Evolutionary conservation across 1,140 invertebrate species (phyloP), one percentile per base, ranked within the genome.

Genomic region (Neodiprion lecontei): DNA sequence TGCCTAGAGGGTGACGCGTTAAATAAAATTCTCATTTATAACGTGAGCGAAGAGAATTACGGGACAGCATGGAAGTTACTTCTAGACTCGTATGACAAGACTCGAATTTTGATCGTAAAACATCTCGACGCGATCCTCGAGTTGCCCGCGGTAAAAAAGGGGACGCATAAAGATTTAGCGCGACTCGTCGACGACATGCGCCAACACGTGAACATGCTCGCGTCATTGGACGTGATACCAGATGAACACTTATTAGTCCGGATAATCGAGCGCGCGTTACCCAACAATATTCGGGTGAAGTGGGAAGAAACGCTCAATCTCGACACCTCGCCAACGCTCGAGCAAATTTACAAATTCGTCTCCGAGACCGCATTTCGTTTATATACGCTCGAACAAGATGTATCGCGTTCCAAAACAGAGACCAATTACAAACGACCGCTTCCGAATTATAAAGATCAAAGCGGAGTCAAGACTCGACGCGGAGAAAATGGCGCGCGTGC

Each of bases 41-140:
- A 69, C 12, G 23, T 71, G 1, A 79, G 76, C 48, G 69, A 53
- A 12, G 77, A 77, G 53, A 81, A 77, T 66, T 81, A 79, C 66
- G 17, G 70, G 17, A 71, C 72, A 1, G 77, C 78, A 14, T 79
- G 79, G 79, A 47, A 73, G 61, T n/a, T 79, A 0, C 72, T 81
- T 14, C 48, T 5, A 7, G 67, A 72, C 1, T 12, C 74, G 7
- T 81, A 80, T 49, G 75, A 81, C 21, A 65, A 71, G 14, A 75
- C 75, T 48, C 72, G 73, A 5, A 17, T 76, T 28, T 70, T 80
- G 4, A 67, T 79, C n/a, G 21, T 73, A 78, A 74, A 73, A 65
- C n/a, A 72, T 74, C 70, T 77, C 9, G 74, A 75, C 69, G 74
- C 76, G 69, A 75, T 77, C 48, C 70, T 77, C 21, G 72, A 75